Base-by-base conservation (phyloP, 2,113 vertebrate species). In the Ammodytes dubius region DNA sequence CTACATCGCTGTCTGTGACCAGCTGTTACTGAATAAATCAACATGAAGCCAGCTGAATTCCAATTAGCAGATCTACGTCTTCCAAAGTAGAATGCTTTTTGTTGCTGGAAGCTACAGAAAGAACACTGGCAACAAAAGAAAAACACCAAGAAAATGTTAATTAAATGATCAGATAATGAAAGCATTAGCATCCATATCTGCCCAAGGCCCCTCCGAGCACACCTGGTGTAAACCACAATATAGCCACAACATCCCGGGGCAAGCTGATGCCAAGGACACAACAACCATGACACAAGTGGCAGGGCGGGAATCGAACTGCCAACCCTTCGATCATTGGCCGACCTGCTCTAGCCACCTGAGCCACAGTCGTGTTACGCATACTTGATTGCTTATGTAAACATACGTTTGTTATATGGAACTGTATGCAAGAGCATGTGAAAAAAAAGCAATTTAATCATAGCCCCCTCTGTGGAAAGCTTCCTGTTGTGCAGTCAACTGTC, bases 21-120 rank as follows among this genome's bases (percentile, higher is more conserved):
- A 85, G 81, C 85, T 90, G 88, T 84, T 90, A 50, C 56, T 61
- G 65, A 64, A 87, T 89, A 83, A 90, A 88, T 86, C 84, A 89
- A 75, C 50, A 53, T 43, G 66, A 79, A 74, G 49, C 50, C n/a
- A 39, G 42, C 53, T 76, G 70, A 89, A 87, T 83, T 70, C 46
- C 54, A 86, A 85, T 81, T 64, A 85, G 56, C 9, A 35, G 43
- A 74, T 67, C 43, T 58, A 69, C 75, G 76, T 77, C 27, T 82
- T 82, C 5, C 68, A 61, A 73, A 84, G 81, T 59, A 84, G 50
- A 54, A 73, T 53, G 58, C 52, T 19, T 42, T 68, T 79, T 82
- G 65, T 85, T 81, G n/a, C 47, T 45, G 66, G 64, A 54, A 19
- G 74, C 67, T 10, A 7, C 11, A 72, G 19, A 63, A 17, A 74